A percentile compares a stretch with the other conserved stretches of the same genome.
Conservation (phyloP, 2,888 invertebrate genomes). For the Bembecia ichneumoniformis region DNA sequence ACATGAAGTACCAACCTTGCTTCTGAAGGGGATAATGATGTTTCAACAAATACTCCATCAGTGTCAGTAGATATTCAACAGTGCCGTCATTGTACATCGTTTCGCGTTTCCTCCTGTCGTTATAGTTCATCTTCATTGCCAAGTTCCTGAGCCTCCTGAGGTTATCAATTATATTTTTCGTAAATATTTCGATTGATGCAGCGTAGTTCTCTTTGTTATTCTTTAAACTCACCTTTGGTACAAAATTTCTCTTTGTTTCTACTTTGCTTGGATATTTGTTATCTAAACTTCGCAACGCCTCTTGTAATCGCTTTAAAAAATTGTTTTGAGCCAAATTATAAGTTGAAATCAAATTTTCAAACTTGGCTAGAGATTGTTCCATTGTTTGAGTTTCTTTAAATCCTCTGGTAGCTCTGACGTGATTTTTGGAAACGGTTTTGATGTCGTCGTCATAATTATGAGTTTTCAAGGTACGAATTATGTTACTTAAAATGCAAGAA, state of each 20-base stretch:
- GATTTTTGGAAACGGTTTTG: neutral
- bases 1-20: too few relatives aligned
- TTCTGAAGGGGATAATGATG: slow-evolving; percentile 25
- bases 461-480: slow-evolving; percentile 27
- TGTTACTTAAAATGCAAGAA: slow-evolving; percentile 35
- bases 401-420: neutral
- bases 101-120: slow-evolving; percentile 28
- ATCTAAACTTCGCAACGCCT: slow-evolving; percentile 26
- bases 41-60: slow-evolving; percentile 52
- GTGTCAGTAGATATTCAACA: slow-evolving; percentile 42
- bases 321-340: slow-evolving; percentile 44
- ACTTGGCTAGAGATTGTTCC: slow-evolving; percentile 5
- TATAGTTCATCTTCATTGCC: slow-evolving; percentile 28
- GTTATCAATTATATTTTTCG: slow-evolving; percentile 41
- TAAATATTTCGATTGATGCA: slow-evolving; percentile 11
- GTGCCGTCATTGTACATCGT: slow-evolving; percentile 27
- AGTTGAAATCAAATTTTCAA: slow-evolving; percentile 17
- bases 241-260: slow-evolving; percentile 1
- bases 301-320: slow-evolving; percentile 41
- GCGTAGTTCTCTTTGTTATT: slow-evolving; percentile 2
- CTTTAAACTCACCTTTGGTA: slow-evolving; percentile 5
- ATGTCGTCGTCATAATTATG: neutral
- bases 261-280: neutral
- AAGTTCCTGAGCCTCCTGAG: slow-evolving; percentile 40
- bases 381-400: neutral